Percentiles rank a stretch among this genome's conserved stretches.
phyloP scores from a whole-genome alignment of 2,888 invertebrate genomes.

The Leucophora obtusa region DNA sequence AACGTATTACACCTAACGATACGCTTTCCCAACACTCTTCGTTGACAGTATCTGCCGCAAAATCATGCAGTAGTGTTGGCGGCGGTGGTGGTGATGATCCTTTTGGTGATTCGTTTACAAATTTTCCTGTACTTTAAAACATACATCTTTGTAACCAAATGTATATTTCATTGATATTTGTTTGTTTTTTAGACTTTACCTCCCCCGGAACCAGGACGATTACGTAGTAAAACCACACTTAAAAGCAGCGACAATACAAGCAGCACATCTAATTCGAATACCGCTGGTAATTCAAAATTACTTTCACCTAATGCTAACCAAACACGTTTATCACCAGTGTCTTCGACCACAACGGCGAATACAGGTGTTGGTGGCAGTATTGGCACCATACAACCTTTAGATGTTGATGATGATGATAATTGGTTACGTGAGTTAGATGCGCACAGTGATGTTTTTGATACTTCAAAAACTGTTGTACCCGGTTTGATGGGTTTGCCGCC shows the following conservation, averaged over 20 bases:
- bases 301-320: conserved; percentile 64
- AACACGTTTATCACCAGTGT: conserved; percentile 42
- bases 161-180: not conserved
- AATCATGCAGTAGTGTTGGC: conserved; percentile 17
- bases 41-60: conserved; percentile 8
- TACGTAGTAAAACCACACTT: conserved; percentile 74
- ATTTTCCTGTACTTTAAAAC: conserved; percentile 76
- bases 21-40: conserved; percentile 80
- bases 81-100: conserved; percentile 81
- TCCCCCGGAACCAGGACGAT: conserved; percentile 77
- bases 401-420: conserved; percentile 71
- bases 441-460: conserved; percentile 76
- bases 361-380: conserved; percentile 31
- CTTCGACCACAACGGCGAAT: not conserved
- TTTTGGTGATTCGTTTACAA: conserved; percentile 87
- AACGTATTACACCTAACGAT: conserved; percentile 88
- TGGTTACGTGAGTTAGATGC: conserved; percentile 75
- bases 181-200: conserved; percentile 72
- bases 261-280: conserved; percentile 33
- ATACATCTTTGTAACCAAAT: no score
- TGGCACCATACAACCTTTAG: conserved; percentile 57
- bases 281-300: conserved; percentile 66
- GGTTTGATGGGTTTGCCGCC: conserved; percentile 65
- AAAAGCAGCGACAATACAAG: conserved; percentile 65
- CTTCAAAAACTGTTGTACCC: conserved; percentile 69